A percentile compares a stretch with the other conserved stretches of the same genome.
Evolutionary conservation across 2,888 invertebrate genomes (phyloP).

Genomic region (Tetheella fluctuosa): DNA sequence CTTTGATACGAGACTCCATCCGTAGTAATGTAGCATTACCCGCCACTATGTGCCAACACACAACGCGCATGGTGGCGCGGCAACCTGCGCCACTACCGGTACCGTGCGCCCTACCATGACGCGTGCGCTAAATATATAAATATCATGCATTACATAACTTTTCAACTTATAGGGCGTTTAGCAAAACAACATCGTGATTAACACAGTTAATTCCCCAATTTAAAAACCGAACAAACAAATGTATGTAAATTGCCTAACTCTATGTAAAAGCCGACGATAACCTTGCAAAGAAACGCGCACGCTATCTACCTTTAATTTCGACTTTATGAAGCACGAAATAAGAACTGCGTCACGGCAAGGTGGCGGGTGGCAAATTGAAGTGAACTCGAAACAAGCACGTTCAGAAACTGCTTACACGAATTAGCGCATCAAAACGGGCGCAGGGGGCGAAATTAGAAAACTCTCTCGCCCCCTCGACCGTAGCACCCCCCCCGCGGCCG

Average conservation of each 20-base stretch:
- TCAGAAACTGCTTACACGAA: conserved; percentile 84
- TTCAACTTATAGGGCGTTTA: conserved; percentile 52
- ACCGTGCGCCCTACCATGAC: not conserved
- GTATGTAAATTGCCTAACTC: conserved; percentile 82
- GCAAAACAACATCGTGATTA: conserved; percentile 71
- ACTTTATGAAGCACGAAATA: conserved; percentile 47
- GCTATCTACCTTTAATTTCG: conserved; percentile 31
- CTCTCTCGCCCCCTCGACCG: conserved; percentile 62
- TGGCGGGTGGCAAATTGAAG: conserved; percentile 61
- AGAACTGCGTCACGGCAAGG: conserved; percentile 36
- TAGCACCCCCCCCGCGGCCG: conserved; percentile 63
- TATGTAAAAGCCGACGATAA: conserved; percentile 79
- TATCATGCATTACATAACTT: conserved; percentile 30
- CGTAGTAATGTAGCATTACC: not conserved
- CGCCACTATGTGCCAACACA: not conserved
- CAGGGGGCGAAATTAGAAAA: conserved; percentile 82
- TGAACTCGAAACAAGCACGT: conserved; percentile 81
- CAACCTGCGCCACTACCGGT: not conserved
- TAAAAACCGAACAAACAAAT: conserved; percentile 83
- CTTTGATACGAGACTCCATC: conserved; percentile 25
- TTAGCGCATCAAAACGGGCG: conserved; percentile 82
- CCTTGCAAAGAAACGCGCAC: conserved; percentile 46
- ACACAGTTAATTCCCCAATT: conserved; percentile 80
- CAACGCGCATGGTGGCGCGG: not conserved
- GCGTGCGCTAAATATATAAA: not conserved